Base-by-base conservation (phyloP, 1,140 invertebrate species). In the Halictus rubicundus region DNA sequence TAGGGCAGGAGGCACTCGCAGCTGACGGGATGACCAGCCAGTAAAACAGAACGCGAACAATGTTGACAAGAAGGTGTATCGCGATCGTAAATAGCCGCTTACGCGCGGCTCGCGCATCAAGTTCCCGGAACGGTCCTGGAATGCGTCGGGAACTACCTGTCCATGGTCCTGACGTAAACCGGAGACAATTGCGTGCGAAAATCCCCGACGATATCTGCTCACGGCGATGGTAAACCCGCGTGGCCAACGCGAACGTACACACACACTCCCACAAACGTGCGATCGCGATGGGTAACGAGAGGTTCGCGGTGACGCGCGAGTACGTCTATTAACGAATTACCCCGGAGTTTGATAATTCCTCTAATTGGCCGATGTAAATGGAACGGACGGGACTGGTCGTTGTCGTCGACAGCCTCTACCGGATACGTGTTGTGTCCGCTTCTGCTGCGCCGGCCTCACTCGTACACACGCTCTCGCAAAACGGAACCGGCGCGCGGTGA, bases 351-450 rank as follows among this genome's bases (percentile, higher is more conserved):
- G 27, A 72, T 64, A 42, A 78, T 54, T 78, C 59, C 6, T 19
- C 32, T 78, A 78, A 78, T 78, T 78, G 70, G 32, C 27, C 46
- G 19, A 60, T 64, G n/a, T 64, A 78, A 78, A 64, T 64, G 42
- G 59, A 78, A 78, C 68, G 76, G 46, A 63, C 75, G 66, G n/a
- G 75, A 70, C 10, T 52, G 27, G 52, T 7, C 27, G 68, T 70
- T 78, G 66, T 49, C 68, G 42, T 25, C 27, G n/a, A n/a, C n/a
- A 21, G 25, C 37, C 59, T 49, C 37, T 14, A 25, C 74, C 65
- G 65, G 65, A 76, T 76, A 76, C 39, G 54, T 25, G 65, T 59
- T 32, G 42, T 42, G n/a, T n/a, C 64, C 12, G 12, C 32, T 2
- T 9, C 19, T 25, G 25, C 42, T 10, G 1, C 49, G 49, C 32